Percentiles rank a stretch among this genome's conserved stretches.
Evolutionary conservation across 2,888 invertebrate genomes (phyloP).

Genomic region (Horisme vitalbata): DNA sequence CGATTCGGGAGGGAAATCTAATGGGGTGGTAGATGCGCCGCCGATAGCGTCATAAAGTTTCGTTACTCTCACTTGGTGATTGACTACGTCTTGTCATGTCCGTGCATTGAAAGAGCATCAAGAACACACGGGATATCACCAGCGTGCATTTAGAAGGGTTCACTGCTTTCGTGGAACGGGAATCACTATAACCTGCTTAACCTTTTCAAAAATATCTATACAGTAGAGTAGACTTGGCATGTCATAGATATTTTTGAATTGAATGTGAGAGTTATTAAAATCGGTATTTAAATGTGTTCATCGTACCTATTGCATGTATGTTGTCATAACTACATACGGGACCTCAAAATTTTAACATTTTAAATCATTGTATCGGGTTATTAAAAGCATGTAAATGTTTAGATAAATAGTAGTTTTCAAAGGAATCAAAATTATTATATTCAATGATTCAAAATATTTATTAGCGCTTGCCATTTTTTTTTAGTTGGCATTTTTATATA

Average conservation of each 20-base stretch:
- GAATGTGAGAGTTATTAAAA: constrained; percentile 49
- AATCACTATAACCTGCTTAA: constrained; percentile 51
- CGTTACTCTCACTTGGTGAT: constrained; percentile 77
- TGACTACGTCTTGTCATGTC: constrained; percentile 56
- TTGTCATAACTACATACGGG: constrained; percentile 61
- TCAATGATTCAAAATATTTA: constrained; percentile 1
- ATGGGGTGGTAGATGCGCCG: constrained; percentile 48
- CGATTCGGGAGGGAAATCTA: constrained; percentile 19
- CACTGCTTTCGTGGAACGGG: constrained; percentile 79
- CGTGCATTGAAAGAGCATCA: constrained; percentile 63
- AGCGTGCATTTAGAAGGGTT: constrained; percentile 71
- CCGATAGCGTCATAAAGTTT: constrained; percentile 59
- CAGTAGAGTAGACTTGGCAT: constrained; percentile 28
- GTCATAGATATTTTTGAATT: constrained; percentile 59
- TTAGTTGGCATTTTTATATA: constrained; percentile 24
- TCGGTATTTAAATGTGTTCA: constrained; percentile 53
- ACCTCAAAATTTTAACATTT: constrained; percentile 31
- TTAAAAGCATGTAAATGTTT: constrained; percentile 58
- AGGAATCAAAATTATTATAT: constrained; percentile 3
- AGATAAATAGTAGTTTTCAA: constrained; percentile 46
- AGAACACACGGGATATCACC: constrained; percentile 65
- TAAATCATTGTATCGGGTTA: constrained; percentile 22
- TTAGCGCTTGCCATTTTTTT: constrained; percentile 36
- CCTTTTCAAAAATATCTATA: constrained; percentile 59
- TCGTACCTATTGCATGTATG: constrained; percentile 75